Evolutionary conservation across 2,888 invertebrate species (phyloP), one percentile per base, ranked within the genome.

Genomic region (Marronus borbonicus): DNA sequence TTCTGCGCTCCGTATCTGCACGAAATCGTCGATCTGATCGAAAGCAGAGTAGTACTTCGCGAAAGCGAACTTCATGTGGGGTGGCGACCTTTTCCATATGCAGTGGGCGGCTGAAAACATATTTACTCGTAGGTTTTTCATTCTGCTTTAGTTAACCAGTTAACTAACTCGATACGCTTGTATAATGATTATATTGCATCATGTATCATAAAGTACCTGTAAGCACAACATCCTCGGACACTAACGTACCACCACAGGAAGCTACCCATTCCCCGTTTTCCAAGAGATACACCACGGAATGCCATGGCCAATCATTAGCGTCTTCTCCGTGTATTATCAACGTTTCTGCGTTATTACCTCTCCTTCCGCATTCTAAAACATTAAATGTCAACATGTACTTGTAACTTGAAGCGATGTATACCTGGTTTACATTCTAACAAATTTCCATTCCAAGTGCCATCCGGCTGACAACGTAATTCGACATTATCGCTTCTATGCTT

Each of bases 231-330:
- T 85, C 83, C 81, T 89, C 89, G 1, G 86, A 88, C 78, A 92
- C 87, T 0, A 92, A 85, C 0, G 90, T 89, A 0, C 91, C 91
- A 0, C 92, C 92, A 78, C 92, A 92, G 79, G 90, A 90, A 81
- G 90, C 91, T 80, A 80, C 87, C 88, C 89, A 90, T 0, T 88
- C 86, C 0, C 83, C 87, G 14, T 86, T 84, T 5, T 86, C 86
- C 81, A 88, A 89, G 1, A 85, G 84, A 83, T 91, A 92, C 1
- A 92, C 87, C 0, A 90, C 90, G 0, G 89, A 89, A 81, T 92
- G 91, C 92, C 92, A 92, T 0, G 92, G 92, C 70, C 90, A 84
- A 76, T 88, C 87, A 0, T 88, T 89, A 1, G 86, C 86, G 0
- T 84, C 82, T 81, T 90, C 84, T 0, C 89, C 90, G 5, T 89